Conservation (phyloP, 1,140 invertebrate species). For the Helicoverpa armigera region DNA sequence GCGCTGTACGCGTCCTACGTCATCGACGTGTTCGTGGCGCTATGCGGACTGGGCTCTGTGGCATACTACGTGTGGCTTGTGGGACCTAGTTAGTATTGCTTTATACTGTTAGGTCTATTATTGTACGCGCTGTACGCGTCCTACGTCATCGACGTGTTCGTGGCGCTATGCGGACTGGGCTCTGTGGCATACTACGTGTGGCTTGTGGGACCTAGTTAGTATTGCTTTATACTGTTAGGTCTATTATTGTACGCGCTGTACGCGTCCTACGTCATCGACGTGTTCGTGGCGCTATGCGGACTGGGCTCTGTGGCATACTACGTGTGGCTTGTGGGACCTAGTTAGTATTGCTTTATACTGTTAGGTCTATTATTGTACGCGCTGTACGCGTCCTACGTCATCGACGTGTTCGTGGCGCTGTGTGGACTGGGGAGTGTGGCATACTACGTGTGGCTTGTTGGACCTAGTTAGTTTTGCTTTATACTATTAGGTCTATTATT, state of each 20-base stretch:
- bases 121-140: conserved; percentile 62
- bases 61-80: conserved; percentile 72
- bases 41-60: conserved; percentile 58
- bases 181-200: conserved; percentile 69
- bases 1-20: conserved; percentile 55
- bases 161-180: conserved; percentile 55
- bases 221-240: not conserved
- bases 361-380: conserved; percentile 74
- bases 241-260: conserved; percentile 66
- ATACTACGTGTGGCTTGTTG: conserved; percentile 74
- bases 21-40: conserved; percentile 62
- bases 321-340: conserved; percentile 70
- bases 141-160: conserved; percentile 63
- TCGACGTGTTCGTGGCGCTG: conserved; percentile 64
- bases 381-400: conserved; percentile 51
- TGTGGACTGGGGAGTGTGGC: conserved; percentile 56
- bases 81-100: conserved; percentile 68
- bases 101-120: conserved; percentile 64
- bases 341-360: conserved; percentile 65
- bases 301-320: conserved; percentile 64
- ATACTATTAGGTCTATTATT: conserved; percentile 66
- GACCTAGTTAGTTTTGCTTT: conserved; percentile 65
- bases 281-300: conserved; percentile 57
- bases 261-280: conserved; percentile 64
- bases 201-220: conserved; percentile 75